Evolutionary conservation across 1,140 invertebrate genomes (phyloP), one percentile per base, ranked within the genome.

Genomic region (Calosoma granatense): DNA sequence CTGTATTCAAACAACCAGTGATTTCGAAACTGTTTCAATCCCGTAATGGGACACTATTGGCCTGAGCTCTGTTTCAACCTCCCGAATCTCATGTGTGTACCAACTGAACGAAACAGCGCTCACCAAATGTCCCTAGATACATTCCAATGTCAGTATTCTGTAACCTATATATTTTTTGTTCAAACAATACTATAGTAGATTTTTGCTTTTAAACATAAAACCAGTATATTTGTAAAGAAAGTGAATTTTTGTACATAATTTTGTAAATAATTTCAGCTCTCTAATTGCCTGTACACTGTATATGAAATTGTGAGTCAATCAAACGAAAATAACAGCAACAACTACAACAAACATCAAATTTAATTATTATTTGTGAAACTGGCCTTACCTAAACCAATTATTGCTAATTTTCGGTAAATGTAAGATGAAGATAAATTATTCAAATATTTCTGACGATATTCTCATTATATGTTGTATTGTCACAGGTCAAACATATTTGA

Each of bases 231-330:
- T 47, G 41, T 47, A 47, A 47, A 47, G n/a, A 36, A 47, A 47
- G 17, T 47, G 15, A 47, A 47, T 47, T 47, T 36, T 47, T 47
- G 41, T 47, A 47, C 9, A 47, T 47, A 47, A 47, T 11, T 47
- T 6, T 47, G 41, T 47, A 47, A 47, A 47, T 47, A 47, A 17
- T 17, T 47, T 47, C 6, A 47, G 41, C 17, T 47, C 4, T 6
- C 17, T 47, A 12, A 47, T n/a, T n/a, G n/a, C 4, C 9, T 17
- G 17, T 47, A 47, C 4, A 11, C 9, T 47, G 17, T 47, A 47
- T 36, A 36, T 36, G 26, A 36, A 47, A 47, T 47, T 47, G 41
- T 47, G 41, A 47, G 41, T 12, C 41, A 11, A 47, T 17, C 4
- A 6, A 6, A 6, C 14, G 14, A 30, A 30, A 30, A 6, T 30